phyloP scores from a whole-genome alignment of 2,113 vertebrate species.

The Phalacrocorax brasilianus region DNA sequence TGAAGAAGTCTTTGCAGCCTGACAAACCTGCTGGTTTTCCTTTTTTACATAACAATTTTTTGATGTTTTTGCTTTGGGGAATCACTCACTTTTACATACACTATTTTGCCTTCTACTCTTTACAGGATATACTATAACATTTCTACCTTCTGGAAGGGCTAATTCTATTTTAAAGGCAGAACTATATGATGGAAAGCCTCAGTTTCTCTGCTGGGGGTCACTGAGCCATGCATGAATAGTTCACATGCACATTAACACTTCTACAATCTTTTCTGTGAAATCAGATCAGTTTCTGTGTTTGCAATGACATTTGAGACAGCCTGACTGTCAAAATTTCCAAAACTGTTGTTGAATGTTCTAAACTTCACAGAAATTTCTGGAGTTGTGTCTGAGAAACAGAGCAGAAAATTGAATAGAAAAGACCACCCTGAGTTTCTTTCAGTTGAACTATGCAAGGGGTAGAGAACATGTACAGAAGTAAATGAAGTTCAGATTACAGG shows the following conservation, averaged over 20 bases:
- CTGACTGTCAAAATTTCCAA: background rate
- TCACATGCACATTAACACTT: background rate
- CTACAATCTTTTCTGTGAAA: background rate
- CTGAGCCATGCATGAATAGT: background rate
- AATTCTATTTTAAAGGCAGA: background rate
- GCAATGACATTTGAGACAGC: background rate
- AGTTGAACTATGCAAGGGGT: background rate
- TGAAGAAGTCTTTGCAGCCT: background rate
- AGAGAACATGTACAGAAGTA: background rate
- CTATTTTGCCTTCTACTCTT: background rate
- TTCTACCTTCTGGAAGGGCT: background rate
- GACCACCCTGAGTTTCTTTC: background rate
- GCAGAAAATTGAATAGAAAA: background rate
- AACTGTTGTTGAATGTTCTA: background rate
- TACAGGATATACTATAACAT: background rate
- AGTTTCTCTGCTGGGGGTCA: background rate
- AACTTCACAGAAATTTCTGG: background rate
- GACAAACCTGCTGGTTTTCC: background rate
- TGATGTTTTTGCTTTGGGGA: background rate
- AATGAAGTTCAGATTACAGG: background rate
- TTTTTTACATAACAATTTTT: background rate
- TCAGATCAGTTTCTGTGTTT: background rate
- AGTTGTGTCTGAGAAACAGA: background rate
- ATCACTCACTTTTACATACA: background rate
- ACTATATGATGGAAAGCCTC: background rate